These are phyloP conservation scores for Drosophila kikkawai DNA, from an alignment of 1,140 invertebrate genomes.

Conservation along the genomic window DNA sequence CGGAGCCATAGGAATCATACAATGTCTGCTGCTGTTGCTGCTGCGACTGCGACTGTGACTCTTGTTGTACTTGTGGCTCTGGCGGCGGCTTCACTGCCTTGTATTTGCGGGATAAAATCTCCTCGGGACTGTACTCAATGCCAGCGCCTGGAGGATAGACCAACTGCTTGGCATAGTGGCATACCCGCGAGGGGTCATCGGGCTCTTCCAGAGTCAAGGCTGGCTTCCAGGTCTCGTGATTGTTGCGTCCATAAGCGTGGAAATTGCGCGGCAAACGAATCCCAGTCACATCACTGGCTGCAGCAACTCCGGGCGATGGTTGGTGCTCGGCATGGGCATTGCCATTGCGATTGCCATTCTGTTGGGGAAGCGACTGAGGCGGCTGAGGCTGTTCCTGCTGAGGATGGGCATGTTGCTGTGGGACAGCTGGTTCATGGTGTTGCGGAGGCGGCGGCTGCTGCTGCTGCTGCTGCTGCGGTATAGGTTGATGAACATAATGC, in stretches of 20 bases:
- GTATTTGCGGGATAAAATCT: constrained; percentile 70
- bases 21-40: constrained; percentile 49
- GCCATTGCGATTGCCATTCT: constrained; percentile 46
- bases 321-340: constrained; percentile 9
- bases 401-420: constrained; percentile 19
- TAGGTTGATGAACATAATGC: constrained; percentile 11
- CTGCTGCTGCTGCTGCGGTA: constrained; percentile 7
- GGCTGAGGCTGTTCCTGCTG: constrained; percentile 11
- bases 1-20: constrained; percentile 57
- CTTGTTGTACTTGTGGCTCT: constrained; percentile 25
- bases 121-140: constrained; percentile 82
- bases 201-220: constrained; percentile 80
- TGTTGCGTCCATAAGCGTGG: constrained; percentile 73
- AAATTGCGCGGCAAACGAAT: constrained; percentile 76
- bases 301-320: not conserved
- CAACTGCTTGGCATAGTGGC: constrained; percentile 77
- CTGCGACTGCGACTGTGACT: constrained; percentile 15
- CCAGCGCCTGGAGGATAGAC: constrained; percentile 73
- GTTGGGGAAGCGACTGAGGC: constrained; percentile 15
- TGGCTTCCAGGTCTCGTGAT: constrained; percentile 83
- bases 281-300: constrained; percentile 41
- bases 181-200: constrained; percentile 75
- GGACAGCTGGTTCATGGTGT: constrained; percentile 4
- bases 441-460: constrained; percentile 8
- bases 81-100: constrained; percentile 25